A percentile compares a stretch with the other conserved stretches of the same genome.
Conservation (phyloP, 2,113 vertebrate genomes). For the Isurus oxyrinchus region DNA sequence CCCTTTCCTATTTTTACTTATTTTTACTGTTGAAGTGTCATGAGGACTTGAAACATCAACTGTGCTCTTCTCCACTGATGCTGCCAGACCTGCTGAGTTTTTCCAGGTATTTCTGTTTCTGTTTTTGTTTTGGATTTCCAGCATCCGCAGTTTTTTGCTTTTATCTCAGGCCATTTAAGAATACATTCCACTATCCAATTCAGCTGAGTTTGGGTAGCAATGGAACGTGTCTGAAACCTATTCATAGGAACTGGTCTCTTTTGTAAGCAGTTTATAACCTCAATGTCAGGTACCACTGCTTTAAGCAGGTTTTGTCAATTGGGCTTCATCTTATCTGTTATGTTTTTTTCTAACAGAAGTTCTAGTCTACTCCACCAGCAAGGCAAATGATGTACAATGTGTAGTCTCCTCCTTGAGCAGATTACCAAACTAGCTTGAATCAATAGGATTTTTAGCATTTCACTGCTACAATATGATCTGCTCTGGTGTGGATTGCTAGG, state of each 20-base stretch:
- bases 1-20: no score
- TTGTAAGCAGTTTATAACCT: not conserved
- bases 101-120: no score
- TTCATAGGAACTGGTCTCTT: not conserved
- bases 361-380: not conserved
- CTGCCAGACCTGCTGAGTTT: no score
- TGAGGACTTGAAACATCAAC: no score
- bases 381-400: not conserved
- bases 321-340: not conserved
- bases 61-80: no score
- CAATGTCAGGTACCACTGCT: not conserved
- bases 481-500: not conserved
- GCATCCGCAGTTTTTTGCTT: no score
- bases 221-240: not conserved
- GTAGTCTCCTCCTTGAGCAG: not conserved
- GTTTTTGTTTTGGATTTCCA: no score
- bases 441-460: not conserved
- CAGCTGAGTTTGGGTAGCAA: not conserved
- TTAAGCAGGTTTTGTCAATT: not conserved
- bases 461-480: not conserved
- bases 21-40: no score
- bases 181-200: not conserved
- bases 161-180: not conserved
- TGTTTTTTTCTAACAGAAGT: not conserved
- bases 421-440: not conserved